Percentiles rank a stretch among this genome's conserved stretches.
These are phyloP conservation scores for Vireo griseus DNA, from an alignment of 2,797 vertebrate genomes.

Conservation along the genomic window DNA sequence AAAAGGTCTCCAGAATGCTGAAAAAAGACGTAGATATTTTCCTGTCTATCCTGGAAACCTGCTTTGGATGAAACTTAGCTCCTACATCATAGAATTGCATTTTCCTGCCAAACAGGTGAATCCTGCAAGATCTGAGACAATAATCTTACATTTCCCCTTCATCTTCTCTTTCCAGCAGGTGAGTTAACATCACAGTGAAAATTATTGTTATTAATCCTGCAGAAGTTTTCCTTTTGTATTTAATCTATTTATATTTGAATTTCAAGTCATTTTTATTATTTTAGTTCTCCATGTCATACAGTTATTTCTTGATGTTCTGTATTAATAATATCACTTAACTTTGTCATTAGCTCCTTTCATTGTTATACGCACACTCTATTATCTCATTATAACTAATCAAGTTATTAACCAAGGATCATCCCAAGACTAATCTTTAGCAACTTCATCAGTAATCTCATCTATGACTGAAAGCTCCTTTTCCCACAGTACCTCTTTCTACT, in stretches of 20 bases:
- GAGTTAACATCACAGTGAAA: not conserved
- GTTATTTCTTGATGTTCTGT: not conserved
- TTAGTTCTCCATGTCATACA: not conserved
- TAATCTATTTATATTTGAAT: not conserved
- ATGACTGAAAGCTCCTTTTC: not conserved
- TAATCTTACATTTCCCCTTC: not conserved
- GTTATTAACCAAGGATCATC: not conserved
- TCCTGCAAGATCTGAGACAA: not conserved
- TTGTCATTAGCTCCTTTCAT: not conserved
- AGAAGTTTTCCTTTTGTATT: not conserved
- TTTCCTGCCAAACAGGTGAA: not conserved
- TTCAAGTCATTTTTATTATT: not conserved
- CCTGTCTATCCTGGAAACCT: not conserved
- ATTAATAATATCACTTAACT: not conserved
- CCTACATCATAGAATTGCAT: not conserved
- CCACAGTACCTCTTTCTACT: not conserved
- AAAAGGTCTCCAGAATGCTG: not conserved
- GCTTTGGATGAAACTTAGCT: not conserved
- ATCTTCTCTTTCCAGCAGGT: not conserved
- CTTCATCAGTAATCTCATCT: not conserved
- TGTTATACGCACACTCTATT: not conserved
- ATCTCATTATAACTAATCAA: not conserved
- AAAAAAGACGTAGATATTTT: not conserved
- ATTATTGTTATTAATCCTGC: not conserved
- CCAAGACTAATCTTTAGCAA: not conserved